Evolutionary conservation across 2,888 invertebrate genomes (phyloP).

Genomic region (Asteroscopus sphinx): DNA sequence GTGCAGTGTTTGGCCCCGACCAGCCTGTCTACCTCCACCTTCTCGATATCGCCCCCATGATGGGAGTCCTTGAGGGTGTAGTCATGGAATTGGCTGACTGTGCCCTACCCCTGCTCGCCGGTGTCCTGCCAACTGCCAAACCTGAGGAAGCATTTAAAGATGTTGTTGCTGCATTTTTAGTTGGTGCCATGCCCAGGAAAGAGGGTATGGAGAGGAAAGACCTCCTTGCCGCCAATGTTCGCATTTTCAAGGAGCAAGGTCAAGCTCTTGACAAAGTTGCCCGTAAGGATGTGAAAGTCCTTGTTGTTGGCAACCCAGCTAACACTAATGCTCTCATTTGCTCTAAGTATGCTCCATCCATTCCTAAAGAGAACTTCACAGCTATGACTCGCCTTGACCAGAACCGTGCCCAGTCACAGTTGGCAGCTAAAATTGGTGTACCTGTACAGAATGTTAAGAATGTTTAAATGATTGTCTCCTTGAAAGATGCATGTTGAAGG

Average conservation of each 20-base stretch:
- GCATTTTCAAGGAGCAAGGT: slow-evolving; percentile 99
- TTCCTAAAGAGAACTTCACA: slow-evolving; percentile 98
- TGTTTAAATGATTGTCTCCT: no score
- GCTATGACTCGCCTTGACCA: slow-evolving; percentile 99
- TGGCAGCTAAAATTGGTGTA: slow-evolving; percentile 92
- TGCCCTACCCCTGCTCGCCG: slow-evolving; percentile 96
- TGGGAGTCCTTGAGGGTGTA: slow-evolving; percentile 98
- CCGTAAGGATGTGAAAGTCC: slow-evolving; percentile 97
- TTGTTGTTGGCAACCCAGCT: slow-evolving; percentile 99
- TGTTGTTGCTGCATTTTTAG: slow-evolving; percentile 98
- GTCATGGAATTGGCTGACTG: slow-evolving; percentile 99
- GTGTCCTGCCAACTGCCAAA: slow-evolving; percentile 96
- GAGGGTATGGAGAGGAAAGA: slow-evolving; percentile 99
- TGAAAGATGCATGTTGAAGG: no score
- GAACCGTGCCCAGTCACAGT: slow-evolving; percentile 98
- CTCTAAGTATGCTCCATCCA: slow-evolving; percentile 98
- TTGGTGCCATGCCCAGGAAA: slow-evolving; percentile 99
- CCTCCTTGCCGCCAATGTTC: slow-evolving; percentile 98
- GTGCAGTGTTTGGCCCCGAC: slow-evolving; percentile 97
- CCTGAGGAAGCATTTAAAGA: slow-evolving; percentile 98
- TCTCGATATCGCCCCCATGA: slow-evolving; percentile 98
- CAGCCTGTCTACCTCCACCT: slow-evolving; percentile 97
- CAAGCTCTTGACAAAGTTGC: slow-evolving; percentile 97
- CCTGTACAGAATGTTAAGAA: slow-evolving; percentile 95
- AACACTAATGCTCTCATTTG: slow-evolving; percentile 99